These are phyloP conservation scores for Aix galericulata DNA, from an alignment of 2,113 vertebrate genomes.

Conservation along the genomic window DNA sequence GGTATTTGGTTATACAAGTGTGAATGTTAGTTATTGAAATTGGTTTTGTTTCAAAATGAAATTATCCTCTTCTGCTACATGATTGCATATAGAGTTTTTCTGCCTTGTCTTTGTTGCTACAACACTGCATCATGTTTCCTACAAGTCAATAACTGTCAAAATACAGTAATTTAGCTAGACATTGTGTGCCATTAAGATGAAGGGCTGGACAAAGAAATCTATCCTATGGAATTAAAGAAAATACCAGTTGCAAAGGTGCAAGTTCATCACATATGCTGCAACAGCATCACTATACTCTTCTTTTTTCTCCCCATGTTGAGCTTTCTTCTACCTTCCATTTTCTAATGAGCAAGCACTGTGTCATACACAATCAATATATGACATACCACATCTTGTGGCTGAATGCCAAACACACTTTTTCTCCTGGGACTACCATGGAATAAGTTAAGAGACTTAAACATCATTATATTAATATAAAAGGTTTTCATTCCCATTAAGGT, in stretches of 20 bases:
- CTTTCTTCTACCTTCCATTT: neutral
- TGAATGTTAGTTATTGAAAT: neutral
- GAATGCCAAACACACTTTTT: neutral
- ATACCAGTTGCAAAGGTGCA: neutral
- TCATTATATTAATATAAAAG: conserved; percentile 20
- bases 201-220: neutral
- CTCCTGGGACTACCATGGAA: neutral
- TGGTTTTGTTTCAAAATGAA: neutral
- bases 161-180: neutral
- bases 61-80: neutral
- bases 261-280: neutral
- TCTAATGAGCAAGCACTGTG: neutral
- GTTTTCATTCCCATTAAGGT: conserved; percentile 16
- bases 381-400: neutral
- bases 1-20: neutral
- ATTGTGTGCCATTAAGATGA: neutral
- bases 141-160: neutral
- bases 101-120: neutral
- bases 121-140: neutral
- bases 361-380: neutral
- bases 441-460: conserved; percentile 2
- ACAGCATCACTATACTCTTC: neutral
- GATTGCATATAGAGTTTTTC: neutral
- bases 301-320: neutral
- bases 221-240: neutral